Evolutionary conservation across 2,888 invertebrate species (phyloP), one percentile per base, ranked within the genome.

Genomic region (Papilio protenor): DNA sequence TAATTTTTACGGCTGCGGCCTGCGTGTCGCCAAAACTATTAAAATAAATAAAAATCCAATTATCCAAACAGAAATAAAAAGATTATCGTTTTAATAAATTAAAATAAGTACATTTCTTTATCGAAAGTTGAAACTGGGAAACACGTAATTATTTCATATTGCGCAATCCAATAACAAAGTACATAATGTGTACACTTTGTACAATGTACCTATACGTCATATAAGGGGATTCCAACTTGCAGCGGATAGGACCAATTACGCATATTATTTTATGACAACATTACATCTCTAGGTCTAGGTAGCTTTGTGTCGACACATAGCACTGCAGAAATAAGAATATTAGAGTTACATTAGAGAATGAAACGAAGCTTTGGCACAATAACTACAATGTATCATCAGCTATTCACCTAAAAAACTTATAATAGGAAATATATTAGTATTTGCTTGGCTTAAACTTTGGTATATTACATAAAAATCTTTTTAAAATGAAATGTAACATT

Each of bases 201-300:
- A 21, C 21, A 57, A 4, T 21, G 21, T 57, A 12, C 3, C 1
- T 4, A 55, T n/a, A 23, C 21, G 59, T 59, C 59, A 59, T 23
- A 4, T 23, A 23, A 59, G 59, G 59, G 23, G 59, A 59, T 59
- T 3, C 11, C 23, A 21, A 11, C 12, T 16, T 59, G 12, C 23
- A 11, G 59, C 59, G 59, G 59, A 59, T 23, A 59, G 59, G 23
- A 59, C 23, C 23, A 59, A 59, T 59, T 59, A 59, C 59, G 23
- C 59, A 59, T 8, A 59, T 21, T 21, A 59, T 59, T 59, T 59
- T 59, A 59, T 59, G 12, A 23, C 57, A 57, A 57, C 14, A 12
- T 59, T 23, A 55, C 12, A 59, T 12, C 16, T 5, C 3, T 10
- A 23, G 16, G 57, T 21, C 4, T 57, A 55, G n/a, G 55, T 55